Evolutionary conservation across 1,140 invertebrate species (phyloP), one percentile per base, ranked within the genome.

Genomic region (Achroia grisella): DNA sequence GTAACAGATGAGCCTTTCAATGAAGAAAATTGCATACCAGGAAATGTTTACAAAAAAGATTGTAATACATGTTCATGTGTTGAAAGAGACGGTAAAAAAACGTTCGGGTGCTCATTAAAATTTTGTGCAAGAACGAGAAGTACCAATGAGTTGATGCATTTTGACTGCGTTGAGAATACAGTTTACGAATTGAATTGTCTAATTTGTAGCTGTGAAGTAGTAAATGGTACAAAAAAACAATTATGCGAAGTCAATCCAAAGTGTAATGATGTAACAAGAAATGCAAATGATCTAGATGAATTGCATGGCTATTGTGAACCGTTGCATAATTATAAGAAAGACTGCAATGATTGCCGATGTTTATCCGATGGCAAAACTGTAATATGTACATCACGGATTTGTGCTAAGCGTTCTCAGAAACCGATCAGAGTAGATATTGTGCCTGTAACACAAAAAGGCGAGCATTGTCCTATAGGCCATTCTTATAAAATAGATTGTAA

Each of bases 401-500:
- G 79, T 52, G 32, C 12, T 1, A 10, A 4, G 32, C 9, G 3
- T 12, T n/a, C 4, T 1, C 12, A 35, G 0, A 33, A 60, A 1
- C 27, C 53, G 2, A 13, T 75, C 0, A 23, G 44, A 1, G 41
- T 76, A 1, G 69, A 79, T 10, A 46, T 78, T 10, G 40, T 78
- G 1, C 75, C 78, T 0, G 45, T 78, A 0, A 47, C 51, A 0
- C 44, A 54, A 32, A 42, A 56, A 0, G 34, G 46, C 0, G 52
- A 49, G 8, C 8, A 10, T 0, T 84, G 80, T 39, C 69, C 62
- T 0, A 54, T 50, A 35, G 72, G 77, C 0, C 46, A 51, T 4
- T 65, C 64, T 2, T 84, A 73, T 31, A 70, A 62, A 32, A 45
- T 78, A 10, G 67, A 63, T 28, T 83, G 79, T 36, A 83, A 83